Conservation (phyloP, 1,140 invertebrate species). For the Drosophila albomicans region DNA sequence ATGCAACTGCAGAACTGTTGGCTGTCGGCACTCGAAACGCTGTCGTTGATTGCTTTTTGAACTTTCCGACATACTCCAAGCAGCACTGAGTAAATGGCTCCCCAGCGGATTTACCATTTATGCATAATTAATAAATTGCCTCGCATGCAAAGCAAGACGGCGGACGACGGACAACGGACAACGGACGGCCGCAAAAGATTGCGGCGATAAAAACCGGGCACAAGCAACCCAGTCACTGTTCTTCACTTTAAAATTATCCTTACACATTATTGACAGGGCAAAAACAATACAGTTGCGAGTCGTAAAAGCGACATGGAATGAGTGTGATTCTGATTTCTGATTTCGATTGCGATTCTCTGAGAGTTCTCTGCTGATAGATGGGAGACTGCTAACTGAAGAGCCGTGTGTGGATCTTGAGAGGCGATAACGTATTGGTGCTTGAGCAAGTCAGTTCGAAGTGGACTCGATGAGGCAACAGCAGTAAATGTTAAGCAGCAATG, state of each 20-base stretch:
- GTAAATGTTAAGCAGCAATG: constrained; percentile 11
- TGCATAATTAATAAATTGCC: constrained; percentile 83
- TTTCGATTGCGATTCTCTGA: constrained; percentile 25
- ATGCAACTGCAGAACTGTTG: constrained; percentile 32
- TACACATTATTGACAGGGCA: constrained; percentile 58
- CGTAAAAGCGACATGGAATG: constrained; percentile 44
- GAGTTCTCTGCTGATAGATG: constrained; percentile 46
- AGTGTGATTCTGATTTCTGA: constrained; percentile 5
- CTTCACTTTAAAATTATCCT: constrained; percentile 60
- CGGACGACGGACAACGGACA: too few relatives aligned
- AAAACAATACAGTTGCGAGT: constrained; percentile 47
- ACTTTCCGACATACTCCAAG: constrained; percentile 52
- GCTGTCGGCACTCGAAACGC: constrained; percentile 65
- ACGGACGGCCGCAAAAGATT: constrained; percentile 45
- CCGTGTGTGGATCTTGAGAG: constrained; percentile 47
- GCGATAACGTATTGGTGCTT: constrained; percentile 61
- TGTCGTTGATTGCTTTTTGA: constrained; percentile 69
- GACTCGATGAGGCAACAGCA: constrained; percentile 24
- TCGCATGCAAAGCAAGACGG: constrained; percentile 59
- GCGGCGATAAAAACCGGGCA: constrained; percentile 58
- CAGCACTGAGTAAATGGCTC: not conserved
- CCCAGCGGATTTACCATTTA: constrained; percentile 59
- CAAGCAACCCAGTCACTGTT: not conserved
- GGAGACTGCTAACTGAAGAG: constrained; percentile 6
- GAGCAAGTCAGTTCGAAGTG: constrained; percentile 53